Evolutionary conservation across 2,888 invertebrate species (phyloP).

Genomic region (Philonicus albiceps): DNA sequence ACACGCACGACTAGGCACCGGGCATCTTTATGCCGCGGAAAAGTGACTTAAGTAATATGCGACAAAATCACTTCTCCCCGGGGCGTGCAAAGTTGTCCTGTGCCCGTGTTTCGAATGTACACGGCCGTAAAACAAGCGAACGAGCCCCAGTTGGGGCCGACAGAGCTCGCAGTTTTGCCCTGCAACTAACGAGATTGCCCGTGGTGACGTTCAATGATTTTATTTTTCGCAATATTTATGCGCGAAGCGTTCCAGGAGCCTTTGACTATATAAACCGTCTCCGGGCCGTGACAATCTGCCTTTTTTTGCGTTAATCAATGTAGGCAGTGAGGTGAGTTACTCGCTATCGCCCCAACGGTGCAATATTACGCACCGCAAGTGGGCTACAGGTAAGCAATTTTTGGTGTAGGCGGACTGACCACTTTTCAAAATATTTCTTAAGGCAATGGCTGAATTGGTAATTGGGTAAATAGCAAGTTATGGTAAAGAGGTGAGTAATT

Average conservation of each 20-base stretch:
- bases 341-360: neutral
- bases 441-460: neutral
- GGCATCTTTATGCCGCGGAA: conserved; percentile 4
- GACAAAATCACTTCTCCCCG: neutral
- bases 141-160: neutral
- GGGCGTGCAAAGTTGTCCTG: neutral
- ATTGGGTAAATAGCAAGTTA: neutral
- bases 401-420: neutral
- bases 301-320: conserved; percentile 27
- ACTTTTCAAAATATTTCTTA: neutral
- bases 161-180: neutral
- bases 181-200: conserved; percentile 37
- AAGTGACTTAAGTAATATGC: conserved; percentile 35
- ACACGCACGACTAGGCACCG: conserved; percentile 19
- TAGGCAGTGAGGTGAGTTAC: conserved; percentile 6
- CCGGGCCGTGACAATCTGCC: neutral
- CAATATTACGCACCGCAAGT: neutral
- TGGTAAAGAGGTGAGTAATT: neutral
- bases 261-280: neutral
- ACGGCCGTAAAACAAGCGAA: conserved; percentile 42
- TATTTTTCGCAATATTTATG: conserved; percentile 26
- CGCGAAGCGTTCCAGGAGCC: neutral
- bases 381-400: neutral
- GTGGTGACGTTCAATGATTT: neutral
- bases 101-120: conserved; percentile 43